phyloP scores from a whole-genome alignment of 1,140 invertebrate genomes.

The Wiebesia pumilae region DNA sequence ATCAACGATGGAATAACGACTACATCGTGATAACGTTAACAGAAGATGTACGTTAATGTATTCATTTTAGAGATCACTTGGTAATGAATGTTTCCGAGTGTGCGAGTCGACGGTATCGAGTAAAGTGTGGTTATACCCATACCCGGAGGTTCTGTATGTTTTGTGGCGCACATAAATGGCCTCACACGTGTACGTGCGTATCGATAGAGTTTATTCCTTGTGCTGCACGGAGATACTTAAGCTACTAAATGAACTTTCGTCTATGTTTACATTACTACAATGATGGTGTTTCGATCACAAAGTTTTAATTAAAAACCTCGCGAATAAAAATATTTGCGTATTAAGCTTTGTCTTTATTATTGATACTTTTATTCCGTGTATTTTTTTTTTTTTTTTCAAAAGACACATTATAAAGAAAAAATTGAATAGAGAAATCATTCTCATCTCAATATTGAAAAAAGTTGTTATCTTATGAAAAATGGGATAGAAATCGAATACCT shows the following conservation, averaged over 20 bases:
- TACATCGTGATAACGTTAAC: neutral
- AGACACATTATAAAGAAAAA: too few relatives aligned
- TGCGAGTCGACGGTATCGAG: conserved; percentile 53
- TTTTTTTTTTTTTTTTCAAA: too few relatives aligned
- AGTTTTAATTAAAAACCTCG: conserved; percentile 45
- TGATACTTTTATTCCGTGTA: too few relatives aligned
- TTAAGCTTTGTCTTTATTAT: too few relatives aligned
- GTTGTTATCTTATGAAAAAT: too few relatives aligned
- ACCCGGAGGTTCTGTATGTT: conserved; percentile 19
- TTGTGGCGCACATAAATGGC: conserved; percentile 12
- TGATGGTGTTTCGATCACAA: conserved; percentile 41
- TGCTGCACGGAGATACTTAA: conserved; percentile 22
- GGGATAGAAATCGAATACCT: too few relatives aligned
- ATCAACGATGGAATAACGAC: neutral
- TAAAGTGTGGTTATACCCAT: conserved; percentile 24
- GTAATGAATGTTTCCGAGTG: conserved; percentile 21
- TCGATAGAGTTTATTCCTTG: neutral
- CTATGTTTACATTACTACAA: conserved; percentile 39
- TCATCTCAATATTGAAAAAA: too few relatives aligned
- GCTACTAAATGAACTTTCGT: conserved; percentile 30
- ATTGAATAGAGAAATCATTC: too few relatives aligned
- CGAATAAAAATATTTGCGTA: neutral
- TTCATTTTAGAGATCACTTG: conserved; percentile 58
- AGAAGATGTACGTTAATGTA: conserved; percentile 53
- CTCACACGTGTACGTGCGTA: neutral